Conservation (phyloP, 2,888 invertebrate species). For the Agrochola macilenta region DNA sequence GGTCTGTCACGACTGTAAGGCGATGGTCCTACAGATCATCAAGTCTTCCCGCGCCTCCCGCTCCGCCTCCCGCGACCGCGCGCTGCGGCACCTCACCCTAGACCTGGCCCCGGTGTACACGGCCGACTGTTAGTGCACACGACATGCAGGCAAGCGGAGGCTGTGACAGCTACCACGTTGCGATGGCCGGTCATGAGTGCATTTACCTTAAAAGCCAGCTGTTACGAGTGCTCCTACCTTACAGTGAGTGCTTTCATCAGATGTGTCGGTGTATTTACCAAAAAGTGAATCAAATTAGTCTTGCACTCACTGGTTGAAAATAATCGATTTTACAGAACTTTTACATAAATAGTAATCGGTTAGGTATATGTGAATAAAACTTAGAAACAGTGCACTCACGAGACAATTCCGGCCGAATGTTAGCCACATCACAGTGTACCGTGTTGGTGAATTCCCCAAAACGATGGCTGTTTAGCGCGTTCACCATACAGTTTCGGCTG, state of each 20-base stretch:
- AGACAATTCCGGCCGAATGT: conserved; percentile 28
- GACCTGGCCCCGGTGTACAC: conserved; percentile 96
- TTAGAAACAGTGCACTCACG: conserved; percentile 39
- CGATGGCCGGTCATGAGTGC: conserved; percentile 19
- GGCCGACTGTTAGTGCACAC: conserved; percentile 81
- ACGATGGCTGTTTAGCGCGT: conserved; percentile 44
- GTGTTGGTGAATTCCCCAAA: conserved; percentile 34
- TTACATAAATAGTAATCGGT: conserved; percentile 30
- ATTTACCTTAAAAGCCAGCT: not conserved
- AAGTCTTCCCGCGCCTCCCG: conserved; percentile 96
- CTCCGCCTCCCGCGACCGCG: conserved; percentile 95
- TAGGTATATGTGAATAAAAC: conserved; percentile 28
- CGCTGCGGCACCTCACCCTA: conserved; percentile 94
- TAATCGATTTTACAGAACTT: conserved; percentile 32
- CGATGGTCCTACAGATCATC: conserved; percentile 98
- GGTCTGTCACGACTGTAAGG: conserved; percentile 98
- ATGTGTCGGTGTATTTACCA: conserved; percentile 1
- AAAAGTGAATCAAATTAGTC: conserved; percentile 24
- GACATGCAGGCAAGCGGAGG: conserved; percentile 30
- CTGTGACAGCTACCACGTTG: conserved; percentile 26
- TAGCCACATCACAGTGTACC: conserved; percentile 29
- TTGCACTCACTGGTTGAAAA: conserved; percentile 11
- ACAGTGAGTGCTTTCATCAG: not conserved
- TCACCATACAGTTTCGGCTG: conserved; percentile 54
- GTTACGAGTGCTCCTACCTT: not conserved